These are phyloP conservation scores for Parasteatoda tepidariorum DNA, from an alignment of 1,140 invertebrate genomes.

Conservation along the genomic window DNA sequence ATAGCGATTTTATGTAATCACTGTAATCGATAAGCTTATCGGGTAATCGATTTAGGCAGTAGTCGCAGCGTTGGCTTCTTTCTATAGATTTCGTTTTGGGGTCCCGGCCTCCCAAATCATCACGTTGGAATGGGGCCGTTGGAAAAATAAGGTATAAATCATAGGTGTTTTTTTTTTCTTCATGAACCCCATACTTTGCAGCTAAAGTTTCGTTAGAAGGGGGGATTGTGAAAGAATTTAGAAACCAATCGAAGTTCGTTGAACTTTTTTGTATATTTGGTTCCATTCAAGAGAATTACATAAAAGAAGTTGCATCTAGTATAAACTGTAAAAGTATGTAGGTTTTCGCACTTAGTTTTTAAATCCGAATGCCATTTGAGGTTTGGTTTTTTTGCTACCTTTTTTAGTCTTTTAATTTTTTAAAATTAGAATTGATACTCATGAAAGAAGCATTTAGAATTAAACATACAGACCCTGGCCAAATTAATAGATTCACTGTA, in stretches of 20 bases:
- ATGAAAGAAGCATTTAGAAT: too few relatives aligned
- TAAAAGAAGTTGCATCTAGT: too few relatives aligned
- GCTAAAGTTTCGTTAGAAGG: too few relatives aligned
- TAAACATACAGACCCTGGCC: too few relatives aligned
- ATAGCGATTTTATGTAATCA: constrained; percentile 52
- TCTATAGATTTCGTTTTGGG: not conserved
- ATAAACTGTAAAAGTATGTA: too few relatives aligned
- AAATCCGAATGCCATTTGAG: too few relatives aligned
- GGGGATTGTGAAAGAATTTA: not conserved
- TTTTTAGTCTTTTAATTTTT: too few relatives aligned
- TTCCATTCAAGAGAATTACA: too few relatives aligned
- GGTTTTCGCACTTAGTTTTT: too few relatives aligned
- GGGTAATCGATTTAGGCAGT: constrained; percentile 28
- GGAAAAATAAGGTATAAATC: constrained; percentile 33
- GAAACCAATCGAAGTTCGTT: not conserved
- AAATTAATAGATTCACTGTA: too few relatives aligned
- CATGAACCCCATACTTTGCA: not conserved
- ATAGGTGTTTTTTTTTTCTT: not conserved
- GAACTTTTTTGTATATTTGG: not conserved
- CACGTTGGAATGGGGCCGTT: not conserved
- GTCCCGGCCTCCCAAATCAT: not conserved
- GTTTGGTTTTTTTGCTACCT: too few relatives aligned
- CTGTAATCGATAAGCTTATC: constrained; percentile 47
- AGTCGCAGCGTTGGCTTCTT: constrained; percentile 9
- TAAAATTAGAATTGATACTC: too few relatives aligned